Evolutionary conservation across 1,140 invertebrate genomes (phyloP), one percentile per base, ranked within the genome.

Genomic region (Trachymyrmex septentrionalis): DNA sequence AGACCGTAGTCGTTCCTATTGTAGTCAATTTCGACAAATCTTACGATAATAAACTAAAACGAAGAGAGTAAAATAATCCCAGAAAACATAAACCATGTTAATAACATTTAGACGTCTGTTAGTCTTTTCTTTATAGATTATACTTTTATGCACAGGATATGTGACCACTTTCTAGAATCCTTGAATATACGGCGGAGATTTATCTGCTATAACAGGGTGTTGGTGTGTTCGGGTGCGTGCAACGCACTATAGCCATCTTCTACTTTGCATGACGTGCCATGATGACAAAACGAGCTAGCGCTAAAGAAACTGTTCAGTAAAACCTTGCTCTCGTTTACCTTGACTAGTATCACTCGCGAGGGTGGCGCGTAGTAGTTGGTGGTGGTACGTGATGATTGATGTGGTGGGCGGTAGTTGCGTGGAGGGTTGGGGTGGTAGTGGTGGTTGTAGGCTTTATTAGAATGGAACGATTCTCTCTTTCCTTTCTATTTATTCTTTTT

Each of bases 271-370:
- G 50, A 75, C 27, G 53, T 86, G 64, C 24, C 24, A 24, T 66
- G 44, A 44, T 53, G 80, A 72, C 84, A 81, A 71, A 86, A 89
- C 89, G 87, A 91, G 78, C 85, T 91, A 91, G 64, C 87, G 38
- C 75, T 91, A 89, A 81, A 55, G 55, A 86, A 64, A 44, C 87
- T 89, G 90, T 88, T 86, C 67, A 89, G 78, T 87, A 91, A 76
- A 91, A 89, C 90, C 77, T 91, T 89, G 90, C 89, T 91, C 89
- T 91, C 90, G 91, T 92, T 94, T 94, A 95, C 94, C 94, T 95
- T 95, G 94, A 95, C 94, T 95, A 95, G 92, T 91, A 92, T 93
- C 92, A 92, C 92, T 93, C 92, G 92, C 89, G 92, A 90, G 92
- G 93, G 92, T 94, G 93, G 91, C 94, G 91, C 91, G 92, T 92